These are phyloP conservation scores for Hippocampus mohnikei DNA, from an alignment of 2,113 vertebrate genomes.

Conservation along the genomic window DNA sequence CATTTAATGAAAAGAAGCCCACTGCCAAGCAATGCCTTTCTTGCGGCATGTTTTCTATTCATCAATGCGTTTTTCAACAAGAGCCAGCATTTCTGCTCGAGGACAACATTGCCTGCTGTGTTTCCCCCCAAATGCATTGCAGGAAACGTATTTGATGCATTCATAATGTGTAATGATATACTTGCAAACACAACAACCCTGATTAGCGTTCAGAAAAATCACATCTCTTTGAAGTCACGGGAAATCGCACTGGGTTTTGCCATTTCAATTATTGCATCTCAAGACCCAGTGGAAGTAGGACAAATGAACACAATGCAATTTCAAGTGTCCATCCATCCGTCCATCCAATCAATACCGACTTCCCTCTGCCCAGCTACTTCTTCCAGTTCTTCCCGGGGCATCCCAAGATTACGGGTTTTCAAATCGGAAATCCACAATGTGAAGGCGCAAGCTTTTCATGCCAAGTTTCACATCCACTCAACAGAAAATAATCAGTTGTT, in stretches of 20 bases:
- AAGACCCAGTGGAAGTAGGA: background rate
- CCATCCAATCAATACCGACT: too few species aligned
- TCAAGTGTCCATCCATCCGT: background rate
- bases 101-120: conserved; percentile 17
- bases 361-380: too few species aligned
- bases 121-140: conserved; percentile 7
- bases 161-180: background rate
- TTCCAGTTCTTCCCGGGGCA: too few species aligned
- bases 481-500: conserved; percentile 22
- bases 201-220: background rate
- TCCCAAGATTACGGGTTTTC: too few species aligned
- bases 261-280: background rate
- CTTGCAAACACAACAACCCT: background rate
- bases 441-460: conserved; percentile 17
- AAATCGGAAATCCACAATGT: too few species aligned
- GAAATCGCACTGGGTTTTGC: background rate
- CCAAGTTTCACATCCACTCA: conserved; percentile 13
- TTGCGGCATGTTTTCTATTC: conserved; percentile 47
- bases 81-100: conserved; percentile 43
- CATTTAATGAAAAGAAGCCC: conserved; percentile 38
- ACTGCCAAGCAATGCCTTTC: conserved; percentile 42
- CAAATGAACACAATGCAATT: background rate
- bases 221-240: background rate
- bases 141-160: too few species aligned
- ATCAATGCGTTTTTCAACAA: conserved; percentile 38